A percentile compares a stretch with the other conserved stretches of the same genome.
Evolutionary conservation across 2,113 vertebrate genomes (phyloP).

Genomic region (Callopanchax toddi): DNA sequence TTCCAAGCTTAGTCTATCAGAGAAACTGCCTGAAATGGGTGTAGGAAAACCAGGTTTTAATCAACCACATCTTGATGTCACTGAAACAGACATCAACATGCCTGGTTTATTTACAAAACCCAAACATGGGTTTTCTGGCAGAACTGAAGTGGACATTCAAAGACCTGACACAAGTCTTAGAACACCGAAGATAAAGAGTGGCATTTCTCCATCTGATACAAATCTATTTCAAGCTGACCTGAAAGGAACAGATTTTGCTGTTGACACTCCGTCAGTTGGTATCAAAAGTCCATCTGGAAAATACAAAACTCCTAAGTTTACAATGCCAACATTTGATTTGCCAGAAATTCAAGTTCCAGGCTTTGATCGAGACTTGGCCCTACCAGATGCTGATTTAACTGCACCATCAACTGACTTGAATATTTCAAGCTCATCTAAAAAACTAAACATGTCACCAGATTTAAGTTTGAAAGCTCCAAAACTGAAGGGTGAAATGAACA

Average conservation of each 20-base stretch:
- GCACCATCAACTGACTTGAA: neutral
- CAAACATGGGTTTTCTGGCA: conserved; percentile 29
- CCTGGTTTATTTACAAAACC: conserved; percentile 36
- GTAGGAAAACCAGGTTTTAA: conserved; percentile 32
- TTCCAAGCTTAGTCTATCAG: conserved; percentile 28
- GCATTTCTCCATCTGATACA: conserved; percentile 21
- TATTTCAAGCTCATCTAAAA: conserved; percentile 12
- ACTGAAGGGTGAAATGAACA: conserved; percentile 58
- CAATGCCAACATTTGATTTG: conserved; percentile 65
- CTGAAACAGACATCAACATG: conserved; percentile 4
- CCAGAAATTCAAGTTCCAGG: conserved; percentile 36
- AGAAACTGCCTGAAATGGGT: conserved; percentile 32
- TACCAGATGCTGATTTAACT: conserved; percentile 17
- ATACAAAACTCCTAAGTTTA: conserved; percentile 60
- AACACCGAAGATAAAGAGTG: conserved; percentile 43
- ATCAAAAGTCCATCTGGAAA: conserved; percentile 38
- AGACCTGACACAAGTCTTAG: conserved; percentile 26
- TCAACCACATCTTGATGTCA: conserved; percentile 30
- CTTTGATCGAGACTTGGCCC: conserved; percentile 22
- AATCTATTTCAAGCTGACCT: conserved; percentile 33
- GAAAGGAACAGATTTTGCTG: conserved; percentile 19
- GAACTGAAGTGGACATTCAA: conserved; percentile 6
- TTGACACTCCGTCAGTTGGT: conserved; percentile 29
- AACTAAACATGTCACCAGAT: conserved; percentile 22
- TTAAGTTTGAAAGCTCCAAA: conserved; percentile 52